Evolutionary conservation across 2,888 invertebrate genomes (phyloP).

Genomic region (Tetramorium bicarinatum): DNA sequence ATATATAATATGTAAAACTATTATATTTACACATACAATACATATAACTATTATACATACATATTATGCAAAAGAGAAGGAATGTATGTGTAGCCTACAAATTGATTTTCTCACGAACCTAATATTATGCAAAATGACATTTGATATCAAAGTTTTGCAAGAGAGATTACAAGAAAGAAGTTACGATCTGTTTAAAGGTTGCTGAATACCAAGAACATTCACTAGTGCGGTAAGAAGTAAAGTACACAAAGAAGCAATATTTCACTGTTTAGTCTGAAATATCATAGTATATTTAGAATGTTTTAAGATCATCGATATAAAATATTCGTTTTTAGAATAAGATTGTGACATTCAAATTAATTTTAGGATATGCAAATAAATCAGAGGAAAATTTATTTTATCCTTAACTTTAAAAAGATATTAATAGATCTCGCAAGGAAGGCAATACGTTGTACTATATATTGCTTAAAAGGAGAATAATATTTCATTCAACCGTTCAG

Average conservation of each 20-base stretch:
- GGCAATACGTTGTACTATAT: neutral
- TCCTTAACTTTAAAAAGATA: neutral
- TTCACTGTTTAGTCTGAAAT: neutral
- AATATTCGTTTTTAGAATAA: neutral
- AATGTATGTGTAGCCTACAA: neutral
- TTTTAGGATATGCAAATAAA: neutral
- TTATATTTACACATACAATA: neutral
- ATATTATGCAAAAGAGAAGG: neutral
- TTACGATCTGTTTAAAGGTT: conserved; percentile 65
- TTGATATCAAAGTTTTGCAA: conserved; percentile 59
- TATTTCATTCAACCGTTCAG: neutral
- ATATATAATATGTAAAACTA: neutral
- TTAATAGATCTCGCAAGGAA: neutral
- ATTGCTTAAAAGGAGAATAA: neutral
- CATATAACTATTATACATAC: neutral
- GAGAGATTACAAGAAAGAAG: conserved; percentile 52
- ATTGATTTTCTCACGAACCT: conserved; percentile 18
- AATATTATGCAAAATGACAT: conserved; percentile 52
- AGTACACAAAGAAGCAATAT: neutral
- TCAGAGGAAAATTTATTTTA: neutral
- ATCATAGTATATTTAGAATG: neutral
- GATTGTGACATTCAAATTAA: conserved; percentile 13
- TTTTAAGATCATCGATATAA: neutral
- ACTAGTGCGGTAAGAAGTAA: neutral
- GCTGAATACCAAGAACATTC: conserved; percentile 30